phyloP scores from a whole-genome alignment of 2,797 vertebrate species.

The Arnoldichthys spilopterus region DNA sequence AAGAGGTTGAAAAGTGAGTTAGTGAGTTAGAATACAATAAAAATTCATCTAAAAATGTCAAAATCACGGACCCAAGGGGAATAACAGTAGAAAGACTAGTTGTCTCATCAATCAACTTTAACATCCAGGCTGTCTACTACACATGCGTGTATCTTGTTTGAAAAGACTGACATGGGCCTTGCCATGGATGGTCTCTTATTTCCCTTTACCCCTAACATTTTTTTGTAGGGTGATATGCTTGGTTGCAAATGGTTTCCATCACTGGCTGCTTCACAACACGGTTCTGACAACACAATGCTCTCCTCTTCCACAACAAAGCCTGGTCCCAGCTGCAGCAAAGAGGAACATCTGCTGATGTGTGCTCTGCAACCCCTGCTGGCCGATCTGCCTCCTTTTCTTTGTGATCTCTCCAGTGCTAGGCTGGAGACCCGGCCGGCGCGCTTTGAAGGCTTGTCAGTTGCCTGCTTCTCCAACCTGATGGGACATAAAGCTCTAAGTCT shows the following conservation, averaged over 20 bases:
- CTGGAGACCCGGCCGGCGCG: slow-evolving; percentile 45
- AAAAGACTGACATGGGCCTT: slow-evolving; percentile 55
- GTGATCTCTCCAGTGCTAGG: slow-evolving; percentile 44
- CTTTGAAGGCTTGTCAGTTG: slow-evolving; percentile 60
- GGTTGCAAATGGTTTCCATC: slow-evolving; percentile 71
- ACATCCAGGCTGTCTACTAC: not conserved
- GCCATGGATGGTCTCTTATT: slow-evolving; percentile 47
- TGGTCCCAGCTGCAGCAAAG: slow-evolving; percentile 54
- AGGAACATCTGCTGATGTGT: slow-evolving; percentile 58
- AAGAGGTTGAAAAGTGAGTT: not conserved
- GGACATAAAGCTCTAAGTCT: slow-evolving; percentile 51
- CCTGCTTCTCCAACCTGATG: slow-evolving; percentile 50
- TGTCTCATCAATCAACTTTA: not conserved
- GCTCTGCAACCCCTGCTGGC: slow-evolving; percentile 27
- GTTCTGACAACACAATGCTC: slow-evolving; percentile 70
- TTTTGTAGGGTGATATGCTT: slow-evolving; percentile 29
- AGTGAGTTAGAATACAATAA: slow-evolving; percentile 6
- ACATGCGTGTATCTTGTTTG: slow-evolving; percentile 12
- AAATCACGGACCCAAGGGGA: not conserved
- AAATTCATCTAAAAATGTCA: not conserved
- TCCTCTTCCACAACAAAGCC: slow-evolving; percentile 68
- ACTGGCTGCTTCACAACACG: slow-evolving; percentile 62
- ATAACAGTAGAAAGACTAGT: not conserved
- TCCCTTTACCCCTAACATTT: slow-evolving; percentile 56
- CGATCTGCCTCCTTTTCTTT: slow-evolving; percentile 26